Base-by-base conservation (phyloP, 2,113 vertebrate genomes). In the Sturnira hondurensis region DNA sequence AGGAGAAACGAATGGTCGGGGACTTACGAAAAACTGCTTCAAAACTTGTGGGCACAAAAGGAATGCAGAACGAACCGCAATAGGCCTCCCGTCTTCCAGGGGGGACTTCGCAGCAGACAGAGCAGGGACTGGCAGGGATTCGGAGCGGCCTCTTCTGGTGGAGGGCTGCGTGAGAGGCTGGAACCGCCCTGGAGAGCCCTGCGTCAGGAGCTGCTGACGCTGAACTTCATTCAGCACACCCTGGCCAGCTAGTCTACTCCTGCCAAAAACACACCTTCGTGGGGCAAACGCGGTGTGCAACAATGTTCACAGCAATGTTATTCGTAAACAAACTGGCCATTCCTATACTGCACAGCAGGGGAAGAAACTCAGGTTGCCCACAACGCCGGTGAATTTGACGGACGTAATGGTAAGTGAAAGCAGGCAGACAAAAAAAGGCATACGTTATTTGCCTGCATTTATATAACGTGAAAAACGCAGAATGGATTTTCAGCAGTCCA, bases 61-160 rank as follows among this genome's bases (percentile, higher is more conserved):
- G 45, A 54, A 65, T 8, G 12, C 19, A 41, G 31, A 15, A 52
- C 2, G 26, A 50, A 38, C 24, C 80, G 65, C 9, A 1, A 24
- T 4, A 12, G 17, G 26, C 45, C 68, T 19, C 41, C 11, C 20
- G 9, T 17, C 52, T 36, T 24, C 43, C 0, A 12, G 43, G 33
- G n/a, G 0, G 33, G 41, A 33, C 26, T 17, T 13, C 41, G 1
- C 13, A n/a, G 28, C 9, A 0, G 31, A n/a, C n/a, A 1, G 33
- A 31, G 3, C 22, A 4, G 26, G 43, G 22, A 13, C 17, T 20
- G 6, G 7, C 1, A 10, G 33, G 43, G 22, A 5, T 8, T 2
- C 1, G 10, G 31, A 8, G 36, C 2, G 10, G 0, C 36, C 28
- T 50, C 33, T 16, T 17, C 68, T 1, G 33, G 22, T 36, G 78